Evolutionary conservation across 37 sponge, comb jelly and placozoan species (phyloP).

Genomic region (Chondrosia reniformis): DNA sequence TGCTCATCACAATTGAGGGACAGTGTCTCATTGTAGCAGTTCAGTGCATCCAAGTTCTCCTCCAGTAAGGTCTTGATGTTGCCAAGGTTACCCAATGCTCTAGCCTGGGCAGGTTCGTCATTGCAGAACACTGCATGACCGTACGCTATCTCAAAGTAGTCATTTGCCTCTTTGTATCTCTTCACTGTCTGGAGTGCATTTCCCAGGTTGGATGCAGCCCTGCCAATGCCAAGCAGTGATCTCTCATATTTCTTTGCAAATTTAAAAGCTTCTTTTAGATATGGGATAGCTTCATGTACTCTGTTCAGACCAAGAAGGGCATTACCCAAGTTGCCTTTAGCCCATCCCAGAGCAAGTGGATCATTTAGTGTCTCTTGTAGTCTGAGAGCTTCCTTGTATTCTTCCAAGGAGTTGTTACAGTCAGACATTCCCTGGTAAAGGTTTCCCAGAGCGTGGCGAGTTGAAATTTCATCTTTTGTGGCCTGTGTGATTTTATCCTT

Average conservation of each 20-base stretch:
- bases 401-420: constrained; percentile 35
- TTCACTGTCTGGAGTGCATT: constrained; percentile 56
- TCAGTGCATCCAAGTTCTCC: constrained; percentile 31
- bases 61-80: constrained; percentile 51
- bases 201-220: constrained; percentile 68
- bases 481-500: not conserved
- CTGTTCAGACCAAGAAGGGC: constrained; percentile 50
- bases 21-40: constrained; percentile 52
- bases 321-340: constrained; percentile 79
- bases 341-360: constrained; percentile 52
- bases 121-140: constrained; percentile 64
- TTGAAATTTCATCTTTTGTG: constrained; percentile 23
- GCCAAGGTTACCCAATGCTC: constrained; percentile 69
- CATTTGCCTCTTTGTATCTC: constrained; percentile 44
- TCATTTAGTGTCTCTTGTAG: constrained; percentile 36
- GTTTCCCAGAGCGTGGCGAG: constrained; percentile 60
- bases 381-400: constrained; percentile 38
- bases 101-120: constrained; percentile 48
- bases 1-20: constrained; percentile 40
- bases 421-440: constrained; percentile 52
- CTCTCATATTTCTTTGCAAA: constrained; percentile 41
- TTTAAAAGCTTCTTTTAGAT: constrained; percentile 46
- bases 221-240: constrained; percentile 43
- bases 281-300: constrained; percentile 48
- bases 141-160: constrained; percentile 56